These are phyloP conservation scores for Graphium colonna DNA, from an alignment of 2,888 invertebrate genomes.

Conservation along the genomic window DNA sequence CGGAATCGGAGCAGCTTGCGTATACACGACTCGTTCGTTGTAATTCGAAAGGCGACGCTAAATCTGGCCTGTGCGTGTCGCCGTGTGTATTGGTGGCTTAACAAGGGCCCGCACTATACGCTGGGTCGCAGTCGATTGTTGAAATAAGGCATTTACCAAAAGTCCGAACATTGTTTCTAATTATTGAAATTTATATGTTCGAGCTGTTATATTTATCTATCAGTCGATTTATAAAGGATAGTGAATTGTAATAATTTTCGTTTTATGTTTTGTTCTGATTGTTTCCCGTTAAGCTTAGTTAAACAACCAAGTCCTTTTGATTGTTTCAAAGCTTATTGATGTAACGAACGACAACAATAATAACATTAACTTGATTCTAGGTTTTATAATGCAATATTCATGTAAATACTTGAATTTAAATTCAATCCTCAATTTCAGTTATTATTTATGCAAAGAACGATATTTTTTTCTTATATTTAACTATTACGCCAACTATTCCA, in stretches of 20 bases:
- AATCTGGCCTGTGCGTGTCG: conserved; percentile 25
- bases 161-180: conserved; percentile 15
- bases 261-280: neutral
- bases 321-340: too few relatives aligned
- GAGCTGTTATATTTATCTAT: neutral
- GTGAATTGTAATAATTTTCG: neutral
- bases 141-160: conserved; percentile 12
- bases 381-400: too few relatives aligned
- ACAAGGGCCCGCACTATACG: conserved; percentile 24
- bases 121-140: conserved; percentile 3
- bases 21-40: conserved; percentile 19
- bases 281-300: neutral
- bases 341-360: too few relatives aligned
- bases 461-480: too few relatives aligned
- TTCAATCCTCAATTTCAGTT: too few relatives aligned
- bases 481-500: too few relatives aligned
- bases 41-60: conserved; percentile 26
- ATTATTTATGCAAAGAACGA: too few relatives aligned
- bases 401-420: too few relatives aligned
- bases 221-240: neutral
- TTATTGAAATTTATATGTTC: too few relatives aligned
- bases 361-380: too few relatives aligned
- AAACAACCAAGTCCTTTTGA: too few relatives aligned
- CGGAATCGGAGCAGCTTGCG: conserved; percentile 20
- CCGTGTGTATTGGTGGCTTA: conserved; percentile 24